Conservation (phyloP, 2,797 vertebrate species). For the Nyctibius grandis region DNA sequence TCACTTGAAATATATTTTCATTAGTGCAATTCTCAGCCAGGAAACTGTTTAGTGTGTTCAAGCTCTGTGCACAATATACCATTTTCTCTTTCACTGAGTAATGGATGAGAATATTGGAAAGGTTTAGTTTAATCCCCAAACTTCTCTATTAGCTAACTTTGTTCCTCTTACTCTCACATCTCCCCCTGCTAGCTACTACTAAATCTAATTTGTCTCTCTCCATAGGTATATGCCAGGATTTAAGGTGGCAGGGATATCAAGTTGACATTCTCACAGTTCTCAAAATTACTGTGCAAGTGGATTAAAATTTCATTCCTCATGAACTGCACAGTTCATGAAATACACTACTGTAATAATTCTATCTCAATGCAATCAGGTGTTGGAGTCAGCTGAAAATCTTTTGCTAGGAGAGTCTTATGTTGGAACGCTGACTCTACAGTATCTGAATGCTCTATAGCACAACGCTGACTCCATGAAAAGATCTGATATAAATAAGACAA, state of each 20-base stretch:
- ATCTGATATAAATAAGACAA: constrained; percentile 23
- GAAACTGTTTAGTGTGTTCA: neutral
- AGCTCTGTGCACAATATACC: neutral
- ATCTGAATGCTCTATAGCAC: neutral
- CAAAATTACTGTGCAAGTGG: neutral
- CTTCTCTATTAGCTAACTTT: neutral
- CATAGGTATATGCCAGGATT: neutral
- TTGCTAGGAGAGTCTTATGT: neutral
- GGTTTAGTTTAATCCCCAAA: neutral
- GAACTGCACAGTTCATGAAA: constrained; percentile 18
- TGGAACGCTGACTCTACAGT: neutral
- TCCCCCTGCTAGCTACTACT: neutral
- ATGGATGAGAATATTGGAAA: neutral
- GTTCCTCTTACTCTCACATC: neutral
- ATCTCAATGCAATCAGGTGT: neutral
- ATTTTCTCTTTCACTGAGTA: neutral
- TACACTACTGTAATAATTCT: constrained; percentile 12
- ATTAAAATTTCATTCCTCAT: constrained; percentile 4
- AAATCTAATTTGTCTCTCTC: neutral
- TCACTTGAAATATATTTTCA: constrained; percentile 6
- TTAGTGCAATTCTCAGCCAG: neutral
- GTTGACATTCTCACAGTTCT: neutral
- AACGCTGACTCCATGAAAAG: neutral
- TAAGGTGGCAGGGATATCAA: neutral
- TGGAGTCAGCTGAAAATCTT: neutral